A percentile compares a stretch with the other conserved stretches of the same genome.
Conservation (phyloP, 1,140 invertebrate genomes). For the Dolichoris vasculosae region DNA sequence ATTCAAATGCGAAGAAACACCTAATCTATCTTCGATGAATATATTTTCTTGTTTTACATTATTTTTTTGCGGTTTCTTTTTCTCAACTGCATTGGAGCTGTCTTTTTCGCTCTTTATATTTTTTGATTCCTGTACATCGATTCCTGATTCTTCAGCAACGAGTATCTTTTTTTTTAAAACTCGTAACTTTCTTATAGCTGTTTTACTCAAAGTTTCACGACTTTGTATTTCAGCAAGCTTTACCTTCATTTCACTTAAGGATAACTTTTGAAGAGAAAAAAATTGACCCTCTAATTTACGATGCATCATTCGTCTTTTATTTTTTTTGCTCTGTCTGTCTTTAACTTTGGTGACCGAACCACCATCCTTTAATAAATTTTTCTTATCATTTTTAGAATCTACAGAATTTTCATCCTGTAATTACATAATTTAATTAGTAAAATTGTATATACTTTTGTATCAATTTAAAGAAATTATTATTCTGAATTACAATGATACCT, state of each 20-base stretch:
- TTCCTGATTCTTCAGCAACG: constrained; percentile 58
- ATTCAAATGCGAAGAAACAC: constrained; percentile 47
- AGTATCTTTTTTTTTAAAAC: constrained; percentile 56
- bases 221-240: constrained; percentile 57
- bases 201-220: constrained; percentile 56
- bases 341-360: not conserved
- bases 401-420: not conserved
- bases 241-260: constrained; percentile 55
- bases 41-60: not conserved
- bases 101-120: constrained; percentile 60
- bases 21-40: constrained; percentile 28
- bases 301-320: not conserved
- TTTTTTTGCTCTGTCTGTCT: not conserved
- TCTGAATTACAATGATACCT: not conserved
- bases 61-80: constrained; percentile 38
- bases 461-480: not conserved
- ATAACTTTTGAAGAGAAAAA: constrained; percentile 46
- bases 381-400: not conserved
- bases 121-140: constrained; percentile 52
- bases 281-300: constrained; percentile 29
- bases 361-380: too few relatives aligned
- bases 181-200: constrained; percentile 57
- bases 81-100: constrained; percentile 47
- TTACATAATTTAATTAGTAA: constrained; percentile 9
- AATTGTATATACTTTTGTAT: not conserved